Evolutionary conservation across 30 jellyfish, hydroid and myxozoan genomes (phyloP).

Genomic region (Aurelia sp.): DNA sequence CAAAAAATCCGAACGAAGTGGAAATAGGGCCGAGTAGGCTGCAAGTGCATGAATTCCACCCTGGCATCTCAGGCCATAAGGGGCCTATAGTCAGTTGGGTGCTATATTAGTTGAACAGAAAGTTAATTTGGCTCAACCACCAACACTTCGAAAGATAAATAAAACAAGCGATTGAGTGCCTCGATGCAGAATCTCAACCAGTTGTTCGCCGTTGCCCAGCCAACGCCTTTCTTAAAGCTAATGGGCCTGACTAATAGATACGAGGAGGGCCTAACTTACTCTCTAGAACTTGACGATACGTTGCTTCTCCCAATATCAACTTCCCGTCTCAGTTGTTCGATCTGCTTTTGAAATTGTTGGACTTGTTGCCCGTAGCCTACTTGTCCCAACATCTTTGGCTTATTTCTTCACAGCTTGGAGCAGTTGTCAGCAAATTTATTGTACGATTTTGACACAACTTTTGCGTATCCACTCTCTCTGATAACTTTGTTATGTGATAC

Average conservation of each 20-base stretch:
- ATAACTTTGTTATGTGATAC: neutral
- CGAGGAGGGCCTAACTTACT: conserved; percentile 57
- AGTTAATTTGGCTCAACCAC: too few relatives aligned
- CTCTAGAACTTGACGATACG: conserved; percentile 79
- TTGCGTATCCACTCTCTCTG: neutral
- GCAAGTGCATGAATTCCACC: too few relatives aligned
- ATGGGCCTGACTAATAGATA: neutral
- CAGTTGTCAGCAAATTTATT: neutral
- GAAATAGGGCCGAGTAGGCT: too few relatives aligned
- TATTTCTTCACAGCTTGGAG: neutral
- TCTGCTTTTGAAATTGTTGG: conserved; percentile 61
- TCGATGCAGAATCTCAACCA: neutral
- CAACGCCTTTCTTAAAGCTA: neutral
- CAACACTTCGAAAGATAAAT: too few relatives aligned
- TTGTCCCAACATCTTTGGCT: conserved; percentile 50
- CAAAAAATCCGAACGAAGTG: too few relatives aligned
- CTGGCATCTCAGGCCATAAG: too few relatives aligned
- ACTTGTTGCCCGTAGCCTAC: conserved; percentile 65
- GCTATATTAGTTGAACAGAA: too few relatives aligned
- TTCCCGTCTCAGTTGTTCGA: conserved; percentile 83
- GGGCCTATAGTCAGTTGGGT: too few relatives aligned
- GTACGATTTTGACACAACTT: neutral
- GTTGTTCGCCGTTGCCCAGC: neutral
- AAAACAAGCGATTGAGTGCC: too few relatives aligned
- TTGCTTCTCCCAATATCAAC: conserved; percentile 63